These are phyloP conservation scores for Cyphomyrus discorhynchus DNA, from an alignment of 2,113 vertebrate genomes.

Conservation along the genomic window DNA sequence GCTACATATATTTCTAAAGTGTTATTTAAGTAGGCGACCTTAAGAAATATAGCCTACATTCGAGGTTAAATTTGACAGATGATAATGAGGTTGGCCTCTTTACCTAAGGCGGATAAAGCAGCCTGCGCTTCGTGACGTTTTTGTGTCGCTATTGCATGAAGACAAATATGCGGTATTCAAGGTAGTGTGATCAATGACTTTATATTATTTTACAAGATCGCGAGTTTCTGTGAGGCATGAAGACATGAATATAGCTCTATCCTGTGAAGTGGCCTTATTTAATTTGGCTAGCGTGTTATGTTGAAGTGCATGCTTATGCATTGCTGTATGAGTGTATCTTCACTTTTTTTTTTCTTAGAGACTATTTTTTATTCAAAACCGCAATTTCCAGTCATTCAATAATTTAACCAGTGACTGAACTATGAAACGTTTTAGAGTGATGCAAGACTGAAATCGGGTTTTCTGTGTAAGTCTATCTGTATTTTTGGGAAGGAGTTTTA, in stretches of 20 bases:
- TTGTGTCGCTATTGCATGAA: slow-evolving; percentile 3
- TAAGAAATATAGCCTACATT: not conserved
- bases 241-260: not conserved
- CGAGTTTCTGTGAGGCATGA: not conserved
- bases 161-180: not conserved
- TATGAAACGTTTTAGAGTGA: not conserved
- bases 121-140: not conserved
- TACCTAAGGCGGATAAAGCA: slow-evolving; percentile 1
- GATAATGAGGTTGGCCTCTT: not conserved
- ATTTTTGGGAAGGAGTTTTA: not conserved
- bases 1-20: not conserved
- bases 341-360: not conserved
- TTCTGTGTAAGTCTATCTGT: not conserved
- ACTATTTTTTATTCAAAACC: not conserved
- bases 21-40: not conserved
- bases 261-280: not conserved
- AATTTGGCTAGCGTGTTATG: not conserved
- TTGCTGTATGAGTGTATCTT: not conserved
- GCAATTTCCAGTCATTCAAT: not conserved
- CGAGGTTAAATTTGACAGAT: not conserved
- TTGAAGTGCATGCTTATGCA: not conserved
- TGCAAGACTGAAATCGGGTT: not conserved
- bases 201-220: not conserved
- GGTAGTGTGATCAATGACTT: not conserved
- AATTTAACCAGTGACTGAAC: not conserved